Percentiles rank a stretch among this genome's conserved stretches.
Conservation (phyloP, 1,140 invertebrate genomes). For the Gonioctena quinquepunctata region DNA sequence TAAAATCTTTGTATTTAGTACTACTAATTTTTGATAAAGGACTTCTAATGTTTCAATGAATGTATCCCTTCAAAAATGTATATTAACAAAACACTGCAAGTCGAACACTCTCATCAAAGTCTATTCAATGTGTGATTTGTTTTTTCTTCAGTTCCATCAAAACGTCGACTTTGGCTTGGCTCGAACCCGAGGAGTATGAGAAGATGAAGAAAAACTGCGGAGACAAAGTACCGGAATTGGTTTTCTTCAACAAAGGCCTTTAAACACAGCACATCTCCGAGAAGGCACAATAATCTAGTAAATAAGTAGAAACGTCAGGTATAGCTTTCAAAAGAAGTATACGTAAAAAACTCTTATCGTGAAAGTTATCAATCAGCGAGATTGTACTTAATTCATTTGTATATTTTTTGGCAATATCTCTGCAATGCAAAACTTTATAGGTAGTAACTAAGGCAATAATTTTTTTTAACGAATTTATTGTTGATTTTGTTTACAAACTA, state of each 20-base stretch:
- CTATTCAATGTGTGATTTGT: too few species aligned
- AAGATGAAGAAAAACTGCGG: slow-evolving; percentile 67
- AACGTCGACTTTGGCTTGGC: slow-evolving; percentile 68
- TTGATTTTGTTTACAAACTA: neutral
- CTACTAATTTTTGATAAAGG: too few species aligned
- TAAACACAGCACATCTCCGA: slow-evolving; percentile 57
- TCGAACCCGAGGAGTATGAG: slow-evolving; percentile 73
- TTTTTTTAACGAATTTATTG: neutral
- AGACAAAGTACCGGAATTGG: slow-evolving; percentile 66
- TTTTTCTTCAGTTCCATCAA: slow-evolving; percentile 58
- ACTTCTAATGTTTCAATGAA: too few species aligned
- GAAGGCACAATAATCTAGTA: slow-evolving; percentile 30
- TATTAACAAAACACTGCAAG: too few species aligned
- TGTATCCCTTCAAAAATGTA: too few species aligned
- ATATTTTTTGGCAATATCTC: too few species aligned
- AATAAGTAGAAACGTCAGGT: slow-evolving; percentile 25
- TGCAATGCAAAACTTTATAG: neutral
- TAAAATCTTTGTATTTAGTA: too few species aligned
- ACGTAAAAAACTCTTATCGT: slow-evolving; percentile 23
- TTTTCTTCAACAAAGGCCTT: slow-evolving; percentile 83
- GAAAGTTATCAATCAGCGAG: neutral
- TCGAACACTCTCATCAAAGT: too few species aligned
- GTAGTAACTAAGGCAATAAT: neutral
- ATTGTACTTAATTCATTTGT: neutral
- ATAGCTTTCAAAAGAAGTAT: slow-evolving; percentile 35